Conservation (phyloP, 2,888 invertebrate genomes). For the Cyclophora punctaria region DNA sequence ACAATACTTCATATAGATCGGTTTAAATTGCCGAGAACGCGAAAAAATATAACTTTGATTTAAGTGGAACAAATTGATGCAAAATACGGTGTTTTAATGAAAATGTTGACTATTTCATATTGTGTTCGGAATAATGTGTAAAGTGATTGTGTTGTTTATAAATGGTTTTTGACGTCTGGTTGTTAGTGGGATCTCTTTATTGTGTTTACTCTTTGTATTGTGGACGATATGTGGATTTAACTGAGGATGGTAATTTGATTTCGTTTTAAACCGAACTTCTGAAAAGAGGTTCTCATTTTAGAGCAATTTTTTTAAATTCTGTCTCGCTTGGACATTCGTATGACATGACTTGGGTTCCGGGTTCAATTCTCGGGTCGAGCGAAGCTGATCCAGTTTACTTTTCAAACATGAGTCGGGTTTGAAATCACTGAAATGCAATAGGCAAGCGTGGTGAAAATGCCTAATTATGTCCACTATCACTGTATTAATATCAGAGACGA, state of each 20-base stretch:
- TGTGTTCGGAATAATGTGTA: conserved; percentile 7
- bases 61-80: neutral
- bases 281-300: no score
- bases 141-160: conserved; percentile 33
- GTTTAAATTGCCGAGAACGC: conserved; percentile 2
- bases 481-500: no score
- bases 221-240: conserved; percentile 47
- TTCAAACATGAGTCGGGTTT: no score
- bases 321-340: no score
- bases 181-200: conserved; percentile 39
- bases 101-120: conserved; percentile 1
- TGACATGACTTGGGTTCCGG: no score
- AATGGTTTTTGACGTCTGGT: conserved; percentile 56
- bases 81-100: neutral
- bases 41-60: neutral
- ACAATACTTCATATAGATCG: conserved; percentile 9
- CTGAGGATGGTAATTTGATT: conserved; percentile 40
- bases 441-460: no score
- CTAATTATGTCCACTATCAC: no score
- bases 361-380: no score
- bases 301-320: no score
- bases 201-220: conserved; percentile 38
- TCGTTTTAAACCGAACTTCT: no score
- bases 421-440: no score
- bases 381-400: no score